Conservation (phyloP, 2,797 vertebrate genomes). For the Acipenser transmontanus region DNA sequence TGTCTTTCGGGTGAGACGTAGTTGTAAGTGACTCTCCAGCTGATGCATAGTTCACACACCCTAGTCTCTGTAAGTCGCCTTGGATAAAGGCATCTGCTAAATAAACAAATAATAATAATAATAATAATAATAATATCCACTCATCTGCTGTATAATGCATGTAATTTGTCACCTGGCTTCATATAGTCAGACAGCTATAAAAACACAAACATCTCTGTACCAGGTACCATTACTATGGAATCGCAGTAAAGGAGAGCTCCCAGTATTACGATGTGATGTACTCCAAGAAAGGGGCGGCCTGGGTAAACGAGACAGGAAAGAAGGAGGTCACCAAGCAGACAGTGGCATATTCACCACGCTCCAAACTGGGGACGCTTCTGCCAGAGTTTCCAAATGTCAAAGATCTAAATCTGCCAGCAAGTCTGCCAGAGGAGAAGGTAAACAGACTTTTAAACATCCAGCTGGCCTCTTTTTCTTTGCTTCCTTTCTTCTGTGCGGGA, state of each 20-base stretch:
- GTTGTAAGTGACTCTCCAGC: too few relatives aligned
- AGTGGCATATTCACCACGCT: slow-evolving; percentile 98
- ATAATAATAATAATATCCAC: too few relatives aligned
- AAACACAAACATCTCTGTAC: neutral
- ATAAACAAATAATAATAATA: too few relatives aligned
- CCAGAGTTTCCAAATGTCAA: slow-evolving; percentile 99
- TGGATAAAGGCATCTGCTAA: too few relatives aligned
- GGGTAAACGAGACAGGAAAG: slow-evolving; percentile 97
- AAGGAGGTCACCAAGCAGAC: slow-evolving; percentile 99
- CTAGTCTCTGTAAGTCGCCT: too few relatives aligned
- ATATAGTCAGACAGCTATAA: too few relatives aligned
- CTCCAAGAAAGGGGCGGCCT: slow-evolving; percentile 97
- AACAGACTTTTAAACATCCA: slow-evolving; percentile 63
- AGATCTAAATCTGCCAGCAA: slow-evolving; percentile 97
- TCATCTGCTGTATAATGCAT: too few relatives aligned
- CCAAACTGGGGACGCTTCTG: slow-evolving; percentile 96
- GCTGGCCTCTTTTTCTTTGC: slow-evolving; percentile 32
- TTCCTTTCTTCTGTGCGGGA: slow-evolving; percentile 51
- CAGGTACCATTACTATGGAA: slow-evolving; percentile 98
- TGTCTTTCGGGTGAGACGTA: too few relatives aligned
- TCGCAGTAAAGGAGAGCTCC: slow-evolving; percentile 95
- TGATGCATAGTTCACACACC: too few relatives aligned
- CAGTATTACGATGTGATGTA: slow-evolving; percentile 99
- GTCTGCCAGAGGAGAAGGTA: slow-evolving; percentile 98
- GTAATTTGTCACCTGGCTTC: too few relatives aligned